A percentile compares a stretch with the other conserved stretches of the same genome.
Conservation (phyloP, 2,113 vertebrate species). For the Carassius gibelio region DNA sequence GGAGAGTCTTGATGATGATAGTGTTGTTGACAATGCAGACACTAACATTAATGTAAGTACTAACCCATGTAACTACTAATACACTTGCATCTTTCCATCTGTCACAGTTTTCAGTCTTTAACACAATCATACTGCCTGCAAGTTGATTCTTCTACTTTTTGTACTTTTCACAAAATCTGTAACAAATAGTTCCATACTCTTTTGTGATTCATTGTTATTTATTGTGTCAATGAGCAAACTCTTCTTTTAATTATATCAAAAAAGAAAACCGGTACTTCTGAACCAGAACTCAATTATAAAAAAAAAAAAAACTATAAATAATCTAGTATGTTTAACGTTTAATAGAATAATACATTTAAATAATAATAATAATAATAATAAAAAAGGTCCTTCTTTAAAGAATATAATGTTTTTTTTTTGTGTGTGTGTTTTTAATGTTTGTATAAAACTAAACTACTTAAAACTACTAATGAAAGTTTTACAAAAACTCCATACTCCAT, state of each 20-base stretch:
- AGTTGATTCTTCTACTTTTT: not conserved
- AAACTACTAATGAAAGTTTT: no score
- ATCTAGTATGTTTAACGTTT: not conserved
- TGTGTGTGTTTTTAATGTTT: no score
- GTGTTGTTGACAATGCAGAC: conserved; percentile 62
- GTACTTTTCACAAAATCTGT: not conserved
- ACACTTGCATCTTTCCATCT: not conserved
- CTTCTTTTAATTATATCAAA: not conserved
- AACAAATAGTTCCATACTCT: not conserved
- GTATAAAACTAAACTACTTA: no score
- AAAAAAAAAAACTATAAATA: not conserved
- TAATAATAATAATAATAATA: no score
- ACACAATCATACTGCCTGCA: not conserved
- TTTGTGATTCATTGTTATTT: not conserved
- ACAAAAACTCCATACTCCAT: not conserved
- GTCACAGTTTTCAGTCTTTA: not conserved
- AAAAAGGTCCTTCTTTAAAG: not conserved
- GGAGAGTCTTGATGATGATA: conserved; percentile 69
- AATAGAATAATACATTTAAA: not conserved
- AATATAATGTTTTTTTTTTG: no score
- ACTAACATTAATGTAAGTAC: conserved; percentile 72
- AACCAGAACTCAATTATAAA: not conserved
- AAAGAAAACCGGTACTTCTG: not conserved
- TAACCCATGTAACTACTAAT: conserved; percentile 53
- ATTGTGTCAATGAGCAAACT: not conserved